Percentiles rank a stretch among this genome's conserved stretches.
phyloP scores from a whole-genome alignment of 2,113 vertebrate species.

The Dipodomys spectabilis region DNA sequence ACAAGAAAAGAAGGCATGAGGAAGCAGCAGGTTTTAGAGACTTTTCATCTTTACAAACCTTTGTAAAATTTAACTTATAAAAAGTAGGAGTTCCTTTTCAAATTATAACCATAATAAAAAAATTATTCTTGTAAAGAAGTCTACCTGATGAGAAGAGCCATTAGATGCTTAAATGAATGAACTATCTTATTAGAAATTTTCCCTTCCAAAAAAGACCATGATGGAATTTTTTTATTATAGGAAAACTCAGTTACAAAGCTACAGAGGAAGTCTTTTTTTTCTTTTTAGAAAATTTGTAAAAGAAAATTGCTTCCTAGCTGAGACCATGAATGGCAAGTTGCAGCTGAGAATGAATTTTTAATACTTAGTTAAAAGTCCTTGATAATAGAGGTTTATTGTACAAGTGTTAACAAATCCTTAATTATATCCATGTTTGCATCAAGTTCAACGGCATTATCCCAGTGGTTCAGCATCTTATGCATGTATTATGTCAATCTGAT shows the following conservation, averaged over 20 bases:
- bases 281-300: conserved; percentile 44
- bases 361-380: conserved; percentile 70
- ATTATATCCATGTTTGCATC: conserved; percentile 72
- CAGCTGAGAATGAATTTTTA: conserved; percentile 70
- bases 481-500: conserved; percentile 66
- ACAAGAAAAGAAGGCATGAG: not conserved
- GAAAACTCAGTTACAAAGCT: conserved; percentile 42
- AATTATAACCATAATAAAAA: not conserved
- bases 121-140: not conserved
- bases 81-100: not conserved
- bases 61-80: too few species aligned
- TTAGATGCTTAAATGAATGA: not conserved
- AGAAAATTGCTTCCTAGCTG: conserved; percentile 69
- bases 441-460: conserved; percentile 62
- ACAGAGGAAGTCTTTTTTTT: conserved; percentile 37
- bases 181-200: conserved; percentile 30
- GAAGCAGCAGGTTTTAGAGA: not conserved
- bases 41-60: not conserved
- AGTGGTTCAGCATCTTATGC: conserved; percentile 65
- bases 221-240: conserved; percentile 41
- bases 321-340: conserved; percentile 71
- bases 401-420: conserved; percentile 72
- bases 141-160: not conserved
- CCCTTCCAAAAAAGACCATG: not conserved
- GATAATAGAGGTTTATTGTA: conserved; percentile 72